Base-by-base conservation (phyloP, 2,888 invertebrate species). In the Phania funesta region DNA sequence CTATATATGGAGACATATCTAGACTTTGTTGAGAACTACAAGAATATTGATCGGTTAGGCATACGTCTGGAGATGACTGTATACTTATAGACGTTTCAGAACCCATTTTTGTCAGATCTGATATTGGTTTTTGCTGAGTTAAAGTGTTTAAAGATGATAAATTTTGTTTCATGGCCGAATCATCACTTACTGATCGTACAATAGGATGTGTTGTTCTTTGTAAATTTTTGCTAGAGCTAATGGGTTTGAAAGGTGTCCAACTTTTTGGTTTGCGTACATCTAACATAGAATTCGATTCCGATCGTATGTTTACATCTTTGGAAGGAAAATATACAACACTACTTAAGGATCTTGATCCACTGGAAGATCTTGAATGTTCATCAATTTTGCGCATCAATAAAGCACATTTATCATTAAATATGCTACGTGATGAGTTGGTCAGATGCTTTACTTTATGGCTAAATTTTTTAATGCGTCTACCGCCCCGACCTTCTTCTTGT, bases 401-500 rank as follows among this genome's bases (percentile, higher is more conserved):
- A 0, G 92, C 92, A 85, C 94, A 93, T 86, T 93, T 93, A 86
- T 93, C 94, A 0, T 93, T 91, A 13, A 95, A 92, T 32, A 94
- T 92, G 87, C 92, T 92, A 58, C 93, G 93, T 0, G 93, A 93
- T n/a, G 93, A 91, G 88, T 88, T 92, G 86, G 93, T 94, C 0
- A 95, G 91, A 80, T 94, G 94, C 84, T 93, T 94, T 54, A 95
- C 92, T 60, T 93, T 93, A 20, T 94, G 87, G 71, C 93, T 86
- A 87, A 93, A 90, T 50, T 92, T 88, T 84, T 92, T 91, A 85
- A 92, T 89, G 4, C 91, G 89, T 13, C 91, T 90, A 75, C 92
- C 91, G 84, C 93, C 90, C 84, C 94, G 90, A 89, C 93, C 92
- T 87, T 93, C 92, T 91, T 95, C 94, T 83, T 93, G 92, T 52